Evolutionary conservation across 2,113 vertebrate species (phyloP).

Genomic region (Xenopus laevis): DNA sequence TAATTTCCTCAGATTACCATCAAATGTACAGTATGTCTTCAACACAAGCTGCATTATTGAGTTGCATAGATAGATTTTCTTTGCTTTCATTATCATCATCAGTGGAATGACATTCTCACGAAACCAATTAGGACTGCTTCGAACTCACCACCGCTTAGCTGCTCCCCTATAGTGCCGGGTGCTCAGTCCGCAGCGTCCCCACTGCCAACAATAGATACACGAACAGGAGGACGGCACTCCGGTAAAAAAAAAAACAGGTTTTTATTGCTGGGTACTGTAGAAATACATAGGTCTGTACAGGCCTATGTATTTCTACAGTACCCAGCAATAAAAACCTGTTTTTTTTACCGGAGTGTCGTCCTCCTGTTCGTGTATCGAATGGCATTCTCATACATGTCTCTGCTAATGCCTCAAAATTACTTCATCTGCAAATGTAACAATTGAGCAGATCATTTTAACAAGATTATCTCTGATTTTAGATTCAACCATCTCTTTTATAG

Average conservation of each 20-base stretch:
- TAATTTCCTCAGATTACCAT: conserved; percentile 99
- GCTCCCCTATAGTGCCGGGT: too few species aligned
- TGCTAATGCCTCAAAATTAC: conserved; percentile 99
- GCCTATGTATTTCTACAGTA: too few species aligned
- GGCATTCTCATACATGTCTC: conserved; percentile 99
- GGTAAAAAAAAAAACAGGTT: too few species aligned
- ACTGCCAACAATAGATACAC: too few species aligned
- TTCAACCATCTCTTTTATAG: conserved; percentile 68
- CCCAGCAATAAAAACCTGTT: too few species aligned
- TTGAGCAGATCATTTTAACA: conserved; percentile 99
- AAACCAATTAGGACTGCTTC: too few species aligned
- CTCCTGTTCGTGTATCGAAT: conserved; percentile 87
- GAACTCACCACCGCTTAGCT: too few species aligned
- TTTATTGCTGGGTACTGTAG: too few species aligned
- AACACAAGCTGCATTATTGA: conserved; percentile 95
- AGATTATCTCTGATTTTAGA: conserved; percentile 88
- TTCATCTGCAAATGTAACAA: conserved; percentile 94
- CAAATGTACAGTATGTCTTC: conserved; percentile 99
- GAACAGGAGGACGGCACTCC: too few species aligned
- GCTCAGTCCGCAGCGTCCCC: too few species aligned
- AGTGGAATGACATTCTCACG: conserved; percentile 98
- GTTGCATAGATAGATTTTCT: conserved; percentile 89
- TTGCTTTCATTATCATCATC: conserved; percentile 92
- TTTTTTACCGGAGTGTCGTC: too few species aligned
- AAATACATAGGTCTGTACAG: too few species aligned